Evolutionary conservation across 2,888 invertebrate genomes (phyloP).

Genomic region (Drosophila algonquin): DNA sequence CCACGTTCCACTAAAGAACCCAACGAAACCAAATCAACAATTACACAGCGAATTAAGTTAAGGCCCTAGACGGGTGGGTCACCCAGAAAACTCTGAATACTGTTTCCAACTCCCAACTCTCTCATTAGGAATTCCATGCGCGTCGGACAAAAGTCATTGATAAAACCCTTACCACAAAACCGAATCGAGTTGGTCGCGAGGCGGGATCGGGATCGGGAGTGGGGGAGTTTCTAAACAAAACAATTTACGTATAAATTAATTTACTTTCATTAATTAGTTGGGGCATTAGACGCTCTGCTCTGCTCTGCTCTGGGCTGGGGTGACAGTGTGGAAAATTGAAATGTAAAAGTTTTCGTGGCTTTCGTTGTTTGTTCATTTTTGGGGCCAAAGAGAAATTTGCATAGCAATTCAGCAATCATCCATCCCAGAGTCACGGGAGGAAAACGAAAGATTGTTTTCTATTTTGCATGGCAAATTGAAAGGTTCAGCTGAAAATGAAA

Average conservation of each 20-base stretch:
- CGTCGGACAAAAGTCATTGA: slow-evolving; percentile 67
- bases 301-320: slow-evolving; percentile 29
- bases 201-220: neutral
- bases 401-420: slow-evolving; percentile 46
- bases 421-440: slow-evolving; percentile 8
- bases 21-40: slow-evolving; percentile 62
- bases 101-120: slow-evolving; percentile 32
- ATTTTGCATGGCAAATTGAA: slow-evolving; percentile 46
- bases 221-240: slow-evolving; percentile 67
- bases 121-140: slow-evolving; percentile 72
- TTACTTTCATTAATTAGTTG: slow-evolving; percentile 82
- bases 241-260: slow-evolving; percentile 82
- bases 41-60: slow-evolving; percentile 62
- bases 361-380: slow-evolving; percentile 19
- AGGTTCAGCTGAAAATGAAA: slow-evolving; percentile 32
- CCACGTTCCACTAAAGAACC: slow-evolving; percentile 74
- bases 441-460: slow-evolving; percentile 17
- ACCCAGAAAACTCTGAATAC: slow-evolving; percentile 25
- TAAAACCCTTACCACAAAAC: slow-evolving; percentile 49
- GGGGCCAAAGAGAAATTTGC: slow-evolving; percentile 53
- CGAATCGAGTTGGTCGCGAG: slow-evolving; percentile 6
- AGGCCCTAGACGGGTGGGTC: neutral
- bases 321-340: slow-evolving; percentile 67
- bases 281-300: slow-evolving; percentile 66
- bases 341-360: slow-evolving; percentile 59